Base-by-base conservation (phyloP, 2,113 vertebrate species). In the Rhabdornis inornatus region DNA sequence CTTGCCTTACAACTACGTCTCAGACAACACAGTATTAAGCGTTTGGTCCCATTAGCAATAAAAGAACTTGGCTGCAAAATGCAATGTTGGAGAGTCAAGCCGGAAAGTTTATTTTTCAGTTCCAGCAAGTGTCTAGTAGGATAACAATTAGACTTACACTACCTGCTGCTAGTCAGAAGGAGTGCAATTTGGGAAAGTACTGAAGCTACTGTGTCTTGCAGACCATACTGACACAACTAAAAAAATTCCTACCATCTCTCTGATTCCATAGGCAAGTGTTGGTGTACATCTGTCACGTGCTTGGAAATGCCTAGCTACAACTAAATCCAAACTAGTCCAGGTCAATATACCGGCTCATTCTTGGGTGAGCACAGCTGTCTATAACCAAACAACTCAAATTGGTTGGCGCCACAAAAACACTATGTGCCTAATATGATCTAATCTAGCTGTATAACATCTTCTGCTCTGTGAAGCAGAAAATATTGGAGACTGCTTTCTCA, bases 391-490 rank as follows among this genome's bases (percentile, higher is more conserved):
- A 85, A n/a, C 25, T 64, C 35, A n/a, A 57, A 21, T 4, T 14
- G 33, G 17, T 20, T 85, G 52, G 28, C 1, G 3, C n/a, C 42
- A 69, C 42, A 70, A 40, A 83, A 75, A 0, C 31, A 30, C 22
- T 49, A 2, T 39, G 8, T 79, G 28, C 19, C 42, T 78, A 39
- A 23, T 15, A 69, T 6, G 45, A 60, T 52, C 52, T 74, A 44
- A 56, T 79, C 18, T 56, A 70, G 11, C 30, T 61, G 18, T 12
- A 21, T 23, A 70, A 24, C 14, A 47, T 85, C 50, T 79, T 94
- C 23, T 75, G 70, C 61, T 83, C 61, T 79, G n/a, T 44, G 76
- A 79, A 86, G 76, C 80, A 94, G 66, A 91, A 95, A 86, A 86
- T 44, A 61, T 21, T 49, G 39, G 24, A 56, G 31, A 57, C 23